Evolutionary conservation across 2,888 invertebrate species (phyloP).

Genomic region (Aphodius granarius): DNA sequence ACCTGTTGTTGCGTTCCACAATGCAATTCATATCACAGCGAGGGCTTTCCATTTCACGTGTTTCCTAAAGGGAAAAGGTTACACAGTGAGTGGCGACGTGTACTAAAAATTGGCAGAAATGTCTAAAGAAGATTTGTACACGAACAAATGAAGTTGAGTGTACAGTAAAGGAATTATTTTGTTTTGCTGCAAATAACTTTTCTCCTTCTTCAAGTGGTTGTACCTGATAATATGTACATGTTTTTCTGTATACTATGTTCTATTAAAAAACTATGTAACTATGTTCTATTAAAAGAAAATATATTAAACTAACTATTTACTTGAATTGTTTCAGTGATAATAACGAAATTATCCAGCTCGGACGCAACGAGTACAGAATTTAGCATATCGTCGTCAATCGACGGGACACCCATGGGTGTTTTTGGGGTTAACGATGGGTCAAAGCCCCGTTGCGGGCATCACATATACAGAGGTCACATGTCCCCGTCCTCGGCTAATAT

Average conservation of each 20-base stretch:
- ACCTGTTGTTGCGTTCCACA: too few species aligned
- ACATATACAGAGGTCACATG: constrained; percentile 29
- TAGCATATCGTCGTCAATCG: constrained; percentile 27
- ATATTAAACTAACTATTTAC: constrained; percentile 10
- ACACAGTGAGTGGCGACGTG: too few species aligned
- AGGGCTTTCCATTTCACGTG: background rate
- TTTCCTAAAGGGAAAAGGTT: too few species aligned
- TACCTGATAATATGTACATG: too few species aligned
- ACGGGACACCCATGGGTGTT: constrained; percentile 23
- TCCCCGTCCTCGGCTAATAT: constrained; percentile 25
- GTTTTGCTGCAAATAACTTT: too few species aligned
- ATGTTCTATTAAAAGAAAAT: too few species aligned
- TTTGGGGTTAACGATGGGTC: constrained; percentile 17
- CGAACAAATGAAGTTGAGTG: too few species aligned
- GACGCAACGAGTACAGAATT: constrained; percentile 16
- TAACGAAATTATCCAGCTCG: constrained; percentile 18
- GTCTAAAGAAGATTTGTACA: too few species aligned
- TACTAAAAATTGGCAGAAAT: too few species aligned
- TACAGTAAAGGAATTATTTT: too few species aligned
- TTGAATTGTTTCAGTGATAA: constrained; percentile 29
- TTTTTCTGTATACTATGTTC: background rate
- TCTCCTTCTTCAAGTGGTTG: too few species aligned
- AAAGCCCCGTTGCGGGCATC: constrained; percentile 17
- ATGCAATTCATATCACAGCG: background rate
- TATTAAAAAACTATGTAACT: too few species aligned